These are phyloP conservation scores for Atherinosoma microstoma DNA, from an alignment of 2,797 vertebrate species.

Conservation along the genomic window DNA sequence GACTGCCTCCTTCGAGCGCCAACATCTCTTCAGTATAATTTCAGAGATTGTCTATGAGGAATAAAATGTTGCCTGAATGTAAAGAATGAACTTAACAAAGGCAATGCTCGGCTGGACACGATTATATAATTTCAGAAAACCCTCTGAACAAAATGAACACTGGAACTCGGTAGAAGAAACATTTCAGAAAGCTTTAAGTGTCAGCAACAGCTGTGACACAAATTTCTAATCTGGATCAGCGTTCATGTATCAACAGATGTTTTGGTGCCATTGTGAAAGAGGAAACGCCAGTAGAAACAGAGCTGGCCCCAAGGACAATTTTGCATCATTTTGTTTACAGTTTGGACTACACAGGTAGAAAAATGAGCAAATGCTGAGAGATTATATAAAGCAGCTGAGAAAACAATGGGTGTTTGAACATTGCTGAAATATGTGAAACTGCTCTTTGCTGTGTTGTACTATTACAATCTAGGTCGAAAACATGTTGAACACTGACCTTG, in stretches of 20 bases:
- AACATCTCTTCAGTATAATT: slow-evolving; percentile 83
- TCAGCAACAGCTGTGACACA: slow-evolving; percentile 2
- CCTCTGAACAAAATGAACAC: slow-evolving; percentile 12
- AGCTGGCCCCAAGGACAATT: slow-evolving; percentile 30
- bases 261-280: slow-evolving; percentile 13
- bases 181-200: slow-evolving; percentile 3
- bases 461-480: not conserved
- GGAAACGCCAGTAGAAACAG: slow-evolving; percentile 14
- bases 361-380: slow-evolving; percentile 27
- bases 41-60: not conserved
- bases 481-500: slow-evolving; percentile 4
- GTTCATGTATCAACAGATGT: not conserved
- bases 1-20: slow-evolving; percentile 63
- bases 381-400: slow-evolving; percentile 23
- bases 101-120: slow-evolving; percentile 13
- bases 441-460: slow-evolving; percentile 8
- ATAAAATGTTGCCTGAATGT: not conserved
- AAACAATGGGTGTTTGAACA: slow-evolving; percentile 35
- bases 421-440: slow-evolving; percentile 10
- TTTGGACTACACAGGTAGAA: not conserved
- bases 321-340: slow-evolving; percentile 22
- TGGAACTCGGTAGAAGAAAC: slow-evolving; percentile 20
- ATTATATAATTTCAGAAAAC: slow-evolving; percentile 21
- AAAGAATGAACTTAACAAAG: slow-evolving; percentile 4
- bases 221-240: slow-evolving; percentile 11